Conservation (phyloP, 2,888 invertebrate species). For the Pyrochroa serraticornis region DNA sequence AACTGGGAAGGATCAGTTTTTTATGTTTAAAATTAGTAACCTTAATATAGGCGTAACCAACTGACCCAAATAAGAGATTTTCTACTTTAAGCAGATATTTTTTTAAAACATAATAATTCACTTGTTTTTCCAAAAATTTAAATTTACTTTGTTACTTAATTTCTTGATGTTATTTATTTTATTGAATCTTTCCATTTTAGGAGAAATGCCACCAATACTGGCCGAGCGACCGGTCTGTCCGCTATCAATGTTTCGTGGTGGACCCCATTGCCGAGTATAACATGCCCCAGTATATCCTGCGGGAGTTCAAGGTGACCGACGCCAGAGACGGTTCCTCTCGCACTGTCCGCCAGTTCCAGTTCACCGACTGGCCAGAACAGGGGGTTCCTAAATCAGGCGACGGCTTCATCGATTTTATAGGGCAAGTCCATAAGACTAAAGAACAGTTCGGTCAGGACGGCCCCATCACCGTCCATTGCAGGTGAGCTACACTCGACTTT, state of each 20-base stretch:
- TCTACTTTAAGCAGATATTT: too few relatives aligned
- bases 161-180: conserved; percentile 9
- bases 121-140: too few relatives aligned
- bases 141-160: conserved; percentile 1
- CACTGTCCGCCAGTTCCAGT: conserved; percentile 95
- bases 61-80: too few relatives aligned
- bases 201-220: conserved; percentile 99
- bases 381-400: conserved; percentile 98
- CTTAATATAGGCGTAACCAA: too few relatives aligned
- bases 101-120: too few relatives aligned
- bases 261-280: conserved; percentile 99
- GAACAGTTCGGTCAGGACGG: conserved; percentile 99
- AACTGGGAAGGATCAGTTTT: too few relatives aligned
- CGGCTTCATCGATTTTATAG: conserved; percentile 98
- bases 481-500: conserved; percentile 59
- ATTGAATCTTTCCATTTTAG: conserved; percentile 62
- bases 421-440: conserved; percentile 99
- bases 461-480: conserved; percentile 98
- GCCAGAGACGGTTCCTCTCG: conserved; percentile 96
- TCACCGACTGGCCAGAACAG: conserved; percentile 95
- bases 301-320: conserved; percentile 99
- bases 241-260: conserved; percentile 97
- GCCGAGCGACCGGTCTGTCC: conserved; percentile 96
- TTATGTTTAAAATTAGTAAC: too few relatives aligned
- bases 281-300: conserved; percentile 98